Evolutionary conservation across 2,113 vertebrate genomes (phyloP).

Genomic region (Nannospalax galili): DNA sequence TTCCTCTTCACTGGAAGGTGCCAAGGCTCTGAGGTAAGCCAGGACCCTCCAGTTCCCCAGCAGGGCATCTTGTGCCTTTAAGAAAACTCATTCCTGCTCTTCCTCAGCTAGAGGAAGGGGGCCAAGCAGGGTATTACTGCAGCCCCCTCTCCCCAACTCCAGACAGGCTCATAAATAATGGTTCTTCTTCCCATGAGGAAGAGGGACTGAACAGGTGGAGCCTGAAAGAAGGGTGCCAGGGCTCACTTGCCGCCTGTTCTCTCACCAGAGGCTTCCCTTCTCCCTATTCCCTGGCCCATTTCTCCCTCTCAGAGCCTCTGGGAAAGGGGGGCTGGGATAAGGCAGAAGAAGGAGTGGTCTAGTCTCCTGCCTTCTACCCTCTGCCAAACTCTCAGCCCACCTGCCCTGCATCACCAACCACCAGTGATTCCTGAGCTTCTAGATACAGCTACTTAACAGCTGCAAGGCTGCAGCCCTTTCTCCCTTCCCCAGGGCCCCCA

Average conservation of each 20-base stretch:
- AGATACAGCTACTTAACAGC: neutral
- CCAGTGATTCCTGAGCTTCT: neutral
- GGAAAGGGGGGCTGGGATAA: neutral
- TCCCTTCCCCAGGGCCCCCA: neutral
- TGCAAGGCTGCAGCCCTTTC: neutral
- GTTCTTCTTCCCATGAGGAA: neutral
- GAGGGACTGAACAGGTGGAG: neutral
- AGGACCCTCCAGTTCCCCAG: neutral
- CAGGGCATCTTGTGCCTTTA: slow-evolving; percentile 20
- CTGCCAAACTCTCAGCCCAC: neutral
- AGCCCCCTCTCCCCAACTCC: neutral
- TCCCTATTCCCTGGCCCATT: neutral
- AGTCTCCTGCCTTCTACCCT: neutral
- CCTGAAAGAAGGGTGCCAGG: neutral
- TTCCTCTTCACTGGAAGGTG: neutral
- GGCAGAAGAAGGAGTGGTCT: neutral
- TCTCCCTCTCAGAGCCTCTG: neutral
- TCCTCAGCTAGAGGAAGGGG: neutral
- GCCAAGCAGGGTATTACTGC: neutral
- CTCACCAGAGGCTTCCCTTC: neutral
- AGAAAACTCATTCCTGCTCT: neutral
- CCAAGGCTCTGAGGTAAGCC: too few species aligned
- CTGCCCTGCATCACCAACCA: fast-evolving
- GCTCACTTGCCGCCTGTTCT: neutral
- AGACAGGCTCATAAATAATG: slow-evolving; percentile 42